phyloP scores from a whole-genome alignment of 2,797 vertebrate genomes.

The Picus viridis region DNA sequence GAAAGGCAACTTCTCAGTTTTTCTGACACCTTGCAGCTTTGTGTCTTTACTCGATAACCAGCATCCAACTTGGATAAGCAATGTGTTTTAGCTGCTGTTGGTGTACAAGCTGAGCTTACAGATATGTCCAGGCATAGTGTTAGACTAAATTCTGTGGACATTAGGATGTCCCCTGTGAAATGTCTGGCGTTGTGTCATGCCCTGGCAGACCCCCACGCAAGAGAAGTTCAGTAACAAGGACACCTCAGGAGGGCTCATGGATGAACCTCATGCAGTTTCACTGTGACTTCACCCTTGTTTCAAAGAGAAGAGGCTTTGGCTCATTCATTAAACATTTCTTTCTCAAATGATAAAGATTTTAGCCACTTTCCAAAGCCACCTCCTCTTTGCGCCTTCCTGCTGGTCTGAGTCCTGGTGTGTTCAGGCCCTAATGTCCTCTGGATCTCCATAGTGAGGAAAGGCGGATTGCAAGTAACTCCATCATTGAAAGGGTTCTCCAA shows the following conservation, averaged over 20 bases:
- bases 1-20: neutral
- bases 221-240: neutral
- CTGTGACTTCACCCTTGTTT: neutral
- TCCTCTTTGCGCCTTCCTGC: neutral
- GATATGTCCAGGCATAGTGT: neutral
- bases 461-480: neutral
- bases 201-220: neutral
- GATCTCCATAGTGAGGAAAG: neutral
- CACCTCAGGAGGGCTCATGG: neutral
- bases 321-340: neutral
- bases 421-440: neutral
- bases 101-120: neutral
- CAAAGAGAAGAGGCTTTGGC: neutral
- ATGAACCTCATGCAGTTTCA: slow-evolving; percentile 12
- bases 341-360: neutral
- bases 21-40: neutral
- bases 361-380: neutral
- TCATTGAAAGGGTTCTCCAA: too few species aligned
- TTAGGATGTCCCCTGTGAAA: neutral
- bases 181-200: neutral
- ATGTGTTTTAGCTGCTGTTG: neutral
- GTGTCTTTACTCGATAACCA: neutral
- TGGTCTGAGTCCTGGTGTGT: neutral
- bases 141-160: neutral
- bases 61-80: neutral